Evolutionary conservation across 92 coral and sea anemone genomes (phyloP).

Genomic region (Epizoanthus rinbou): DNA sequence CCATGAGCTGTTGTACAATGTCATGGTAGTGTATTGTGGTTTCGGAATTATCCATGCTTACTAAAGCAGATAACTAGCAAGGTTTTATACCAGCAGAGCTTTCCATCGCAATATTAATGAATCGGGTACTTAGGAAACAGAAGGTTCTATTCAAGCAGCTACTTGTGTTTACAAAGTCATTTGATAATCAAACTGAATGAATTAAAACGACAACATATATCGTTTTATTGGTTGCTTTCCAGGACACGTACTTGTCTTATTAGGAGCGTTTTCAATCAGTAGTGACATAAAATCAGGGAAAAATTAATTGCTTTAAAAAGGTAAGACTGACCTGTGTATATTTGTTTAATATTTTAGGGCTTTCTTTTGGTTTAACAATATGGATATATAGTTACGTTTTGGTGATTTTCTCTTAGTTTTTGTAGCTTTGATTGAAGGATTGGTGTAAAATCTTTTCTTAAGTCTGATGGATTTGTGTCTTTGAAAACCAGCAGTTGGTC

Average conservation of each 20-base stretch:
- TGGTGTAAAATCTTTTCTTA: too few species aligned
- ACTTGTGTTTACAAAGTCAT: conserved; percentile 1
- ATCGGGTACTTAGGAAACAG: neutral
- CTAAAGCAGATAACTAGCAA: neutral
- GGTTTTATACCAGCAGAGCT: neutral
- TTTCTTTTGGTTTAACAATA: too few species aligned
- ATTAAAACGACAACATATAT: neutral
- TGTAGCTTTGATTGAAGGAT: too few species aligned
- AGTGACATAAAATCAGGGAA: too few species aligned
- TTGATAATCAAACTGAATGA: neutral
- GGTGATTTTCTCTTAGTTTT: too few species aligned
- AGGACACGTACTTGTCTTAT: neutral
- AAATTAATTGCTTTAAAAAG: too few species aligned
- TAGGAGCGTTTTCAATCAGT: too few species aligned
- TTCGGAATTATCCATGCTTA: conserved; percentile 10
- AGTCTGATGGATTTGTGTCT: neutral
- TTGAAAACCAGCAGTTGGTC: neutral
- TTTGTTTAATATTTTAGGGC: too few species aligned
- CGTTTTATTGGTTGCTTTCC: neutral
- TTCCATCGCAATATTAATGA: neutral
- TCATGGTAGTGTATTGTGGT: neutral
- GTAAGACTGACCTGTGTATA: too few species aligned
- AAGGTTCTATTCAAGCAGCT: neutral
- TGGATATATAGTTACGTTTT: too few species aligned
- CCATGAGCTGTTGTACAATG: conserved; percentile 21